Base-by-base conservation (phyloP, 1,140 invertebrate genomes). In the Platyura marginata region DNA sequence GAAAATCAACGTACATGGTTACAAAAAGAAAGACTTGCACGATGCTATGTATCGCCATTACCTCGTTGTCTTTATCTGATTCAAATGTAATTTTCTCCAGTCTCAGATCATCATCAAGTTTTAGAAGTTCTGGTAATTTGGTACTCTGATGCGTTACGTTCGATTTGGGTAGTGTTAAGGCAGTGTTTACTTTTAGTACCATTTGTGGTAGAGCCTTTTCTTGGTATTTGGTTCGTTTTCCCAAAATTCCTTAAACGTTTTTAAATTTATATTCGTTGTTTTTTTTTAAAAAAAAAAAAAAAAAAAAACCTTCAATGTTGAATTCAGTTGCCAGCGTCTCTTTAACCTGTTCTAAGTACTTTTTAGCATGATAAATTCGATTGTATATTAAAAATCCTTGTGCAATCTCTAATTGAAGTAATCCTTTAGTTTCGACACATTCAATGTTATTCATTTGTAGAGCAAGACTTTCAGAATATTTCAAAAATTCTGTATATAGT, bases 161-260 rank as follows among this genome's bases (percentile, higher is more conserved):
- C 25, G 61, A 49, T 21, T 21, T 47, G 44, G 46, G 51, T 46
- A 50, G 59, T 53, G 38, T 51, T 35, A 43, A 65, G 49, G 52
- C 57, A 11, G 9, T 6, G 21, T 69, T 63, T 44, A 86, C 65
- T 45, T 73, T 67, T 0, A 95, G 55, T 16, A 78, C 72, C 25
- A 96, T 62, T 54, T 95, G 92, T 0, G 92, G 72, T 19, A 88
- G 62, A 33, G 79, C 70, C 41, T 79, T 74, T 49, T 78, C 65
- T 61, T 98, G 92, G 60, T 75, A 92, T 54, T 79, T 81, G 15
- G 91, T 96, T 45, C 92, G 68, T 60, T 87, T 89, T 8, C 92
- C 92, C 38, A 95, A 59, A 13, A 77, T 67, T 47, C 86, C 84
- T 72, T 57, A 21, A 49, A 65, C 48, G 42, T 44, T 44, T 47